Evolutionary conservation across 2,888 invertebrate genomes (phyloP), one percentile per base, ranked within the genome.

Genomic region (Malacosoma neustria): DNA sequence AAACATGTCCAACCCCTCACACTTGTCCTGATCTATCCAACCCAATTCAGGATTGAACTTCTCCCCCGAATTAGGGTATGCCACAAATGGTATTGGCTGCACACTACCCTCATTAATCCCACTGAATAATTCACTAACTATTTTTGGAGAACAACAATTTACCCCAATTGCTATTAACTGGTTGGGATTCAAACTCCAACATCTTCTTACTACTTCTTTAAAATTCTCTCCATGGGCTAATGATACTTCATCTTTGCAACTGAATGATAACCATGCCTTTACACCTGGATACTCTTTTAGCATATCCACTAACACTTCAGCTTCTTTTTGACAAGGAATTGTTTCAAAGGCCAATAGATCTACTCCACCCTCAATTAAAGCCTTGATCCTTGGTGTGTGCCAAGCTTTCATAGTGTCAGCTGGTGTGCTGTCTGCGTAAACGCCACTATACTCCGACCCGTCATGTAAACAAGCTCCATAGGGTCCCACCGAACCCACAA

Each of bases 1-100:
- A 67, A 90, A 93, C 3, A 81, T 86, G 33, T 89, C 89, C 0
- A 95, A 76, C 1, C 90, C 87, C 35, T 88, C 87, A 61, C 89
- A 89, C 47, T 89, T 88, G 33, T 90, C 90, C 35, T 87, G 75
- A 33, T 90, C 90, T 29, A 88, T 82, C 93, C 93, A 92, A 76
- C 91, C 89, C 35, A 72, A 65, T 31, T 86, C 75, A 11, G 89
- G 74, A 39, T 75, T 87, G 75, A 92, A 95, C 45, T 85, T 88
- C 64, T 95, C 94, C 3, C 97, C 97, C 56, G 95, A 95, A 62
- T 98, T 98, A 0, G 98, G 96, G 71, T 98, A 98, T 11, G 93
- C 93, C 9, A 98, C 89, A 32, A 97, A 73, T 0, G 94, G 93
- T 43, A 95, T 88, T 6, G 56, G 57, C 13, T 51, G 40, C 5